Base-by-base conservation (phyloP, 92 coral and sea anemone species). In the Isaurus tuberculatus region DNA sequence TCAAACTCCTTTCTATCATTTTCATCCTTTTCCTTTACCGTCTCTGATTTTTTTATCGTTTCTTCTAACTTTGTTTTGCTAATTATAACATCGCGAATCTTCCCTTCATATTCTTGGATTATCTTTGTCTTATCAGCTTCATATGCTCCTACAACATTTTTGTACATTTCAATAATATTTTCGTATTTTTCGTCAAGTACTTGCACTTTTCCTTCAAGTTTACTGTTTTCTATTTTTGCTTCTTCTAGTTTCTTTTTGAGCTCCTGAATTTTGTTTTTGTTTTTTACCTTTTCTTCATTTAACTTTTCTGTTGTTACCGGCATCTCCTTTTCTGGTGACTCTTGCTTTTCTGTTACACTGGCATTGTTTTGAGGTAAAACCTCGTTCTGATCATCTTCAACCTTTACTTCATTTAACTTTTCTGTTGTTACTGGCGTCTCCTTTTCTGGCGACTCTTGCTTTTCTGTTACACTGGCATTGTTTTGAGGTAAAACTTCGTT, bases 71-170 rank as follows among this genome's bases (percentile, higher is more conserved):
- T 85, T 49, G 84, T 84, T 73, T 51, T 83, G 30, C 79, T 32
- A 25, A 77, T 25, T 68, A 40, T 60, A 4, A 75, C n/a, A 75
- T 83, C 86, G 5, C 89, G 34, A 71, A 79, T 32, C 86, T 85
- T 20, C 83, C 73, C 79, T 75, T 93, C 82, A 79, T 72, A 85
- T 42, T 93, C 97, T 64, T 93, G 97, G 42, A 75, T 79, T 22
- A 86, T 46, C 22, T 79, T 91, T 55, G 94, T 91, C 69, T 79
- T 88, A 13, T 83, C 78, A 20, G 53, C 75, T 81, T 92, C 91
- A 49, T 87, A 87, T 17, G 90, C 91, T 19, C 86, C 83, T 43
- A 88, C 88, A 3, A 94, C 40, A 11, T 78, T 66, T 64, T 65
- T 65, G 34, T 93, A 91, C 91, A 86, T 88, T 31, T 88, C 91